A percentile compares a stretch with the other conserved stretches of the same genome.
Evolutionary conservation across 2,888 invertebrate species (phyloP).

Genomic region (Acleris holmiana): DNA sequence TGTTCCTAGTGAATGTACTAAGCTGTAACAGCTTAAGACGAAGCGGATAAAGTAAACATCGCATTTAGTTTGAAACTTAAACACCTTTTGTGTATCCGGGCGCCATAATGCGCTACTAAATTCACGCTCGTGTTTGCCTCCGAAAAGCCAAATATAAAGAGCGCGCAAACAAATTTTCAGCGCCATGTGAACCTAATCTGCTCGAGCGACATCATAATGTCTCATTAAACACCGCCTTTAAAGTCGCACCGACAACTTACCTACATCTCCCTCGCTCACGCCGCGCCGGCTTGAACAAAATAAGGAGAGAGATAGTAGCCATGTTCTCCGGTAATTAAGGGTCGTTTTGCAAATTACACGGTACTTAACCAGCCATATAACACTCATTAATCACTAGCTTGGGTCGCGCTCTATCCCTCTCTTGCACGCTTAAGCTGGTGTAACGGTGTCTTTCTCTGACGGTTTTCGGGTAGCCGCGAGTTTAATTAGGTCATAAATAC

Average conservation of each 20-base stretch:
- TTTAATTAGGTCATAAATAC: slow-evolving; percentile 85
- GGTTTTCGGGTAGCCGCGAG: slow-evolving; percentile 69
- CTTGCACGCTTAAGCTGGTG: slow-evolving; percentile 44
- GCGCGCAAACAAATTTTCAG: slow-evolving; percentile 71
- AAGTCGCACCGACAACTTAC: slow-evolving; percentile 65
- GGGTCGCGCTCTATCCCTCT: slow-evolving; percentile 62
- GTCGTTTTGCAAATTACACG: slow-evolving; percentile 91
- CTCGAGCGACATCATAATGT: slow-evolving; percentile 81
- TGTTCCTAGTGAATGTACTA: neutral
- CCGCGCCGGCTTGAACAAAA: slow-evolving; percentile 49
- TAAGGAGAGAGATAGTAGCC: slow-evolving; percentile 75
- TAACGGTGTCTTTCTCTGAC: slow-evolving; percentile 54
- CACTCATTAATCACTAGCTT: slow-evolving; percentile 86
- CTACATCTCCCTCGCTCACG: slow-evolving; percentile 58
- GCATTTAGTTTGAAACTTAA: slow-evolving; percentile 32
- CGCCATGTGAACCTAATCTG: slow-evolving; percentile 80
- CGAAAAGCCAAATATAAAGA: slow-evolving; percentile 80
- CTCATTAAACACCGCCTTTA: slow-evolving; percentile 81
- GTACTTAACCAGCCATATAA: slow-evolving; percentile 89
- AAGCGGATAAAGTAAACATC: slow-evolving; percentile 27
- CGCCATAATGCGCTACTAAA: slow-evolving; percentile 56
- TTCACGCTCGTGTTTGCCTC: slow-evolving; percentile 54
- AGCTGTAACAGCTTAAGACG: slow-evolving; percentile 8
- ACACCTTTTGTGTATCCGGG: slow-evolving; percentile 27
- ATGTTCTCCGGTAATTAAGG: slow-evolving; percentile 86